These are phyloP conservation scores for Parasteatoda tepidariorum DNA, from an alignment of 1,140 invertebrate species.

Conservation along the genomic window DNA sequence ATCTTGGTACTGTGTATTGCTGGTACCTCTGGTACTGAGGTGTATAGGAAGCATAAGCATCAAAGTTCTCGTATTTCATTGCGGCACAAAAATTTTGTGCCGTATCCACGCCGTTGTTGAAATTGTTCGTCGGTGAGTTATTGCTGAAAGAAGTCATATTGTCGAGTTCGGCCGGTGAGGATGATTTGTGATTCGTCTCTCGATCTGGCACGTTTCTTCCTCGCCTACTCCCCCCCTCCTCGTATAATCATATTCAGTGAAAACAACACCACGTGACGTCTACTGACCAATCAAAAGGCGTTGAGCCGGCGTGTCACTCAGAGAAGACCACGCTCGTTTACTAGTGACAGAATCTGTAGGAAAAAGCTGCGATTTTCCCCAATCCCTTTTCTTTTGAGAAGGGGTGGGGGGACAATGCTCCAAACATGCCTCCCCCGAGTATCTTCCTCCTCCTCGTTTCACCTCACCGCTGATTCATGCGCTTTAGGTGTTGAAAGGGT, in stretches of 20 bases:
- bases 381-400: conserved; percentile 23
- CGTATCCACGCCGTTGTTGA: conserved; percentile 15
- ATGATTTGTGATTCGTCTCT: conserved; percentile 54
- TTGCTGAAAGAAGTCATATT: conserved; percentile 56
- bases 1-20: background rate
- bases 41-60: background rate
- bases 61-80: background rate
- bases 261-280: conserved; percentile 57
- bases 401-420: background rate
- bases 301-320: conserved; percentile 56
- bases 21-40: conserved; percentile 15
- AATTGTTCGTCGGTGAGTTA: conserved; percentile 16
- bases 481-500: conserved; percentile 55
- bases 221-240: conserved; percentile 22
- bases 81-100: background rate
- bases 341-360: conserved; percentile 58
- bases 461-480: conserved; percentile 45
- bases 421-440: conserved; percentile 3
- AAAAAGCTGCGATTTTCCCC: conserved; percentile 55
- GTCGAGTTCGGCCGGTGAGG: conserved; percentile 16
- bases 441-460: conserved; percentile 23
- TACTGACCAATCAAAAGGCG: conserved; percentile 51
- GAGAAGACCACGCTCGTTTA: conserved; percentile 55
- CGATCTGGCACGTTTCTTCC: conserved; percentile 19
- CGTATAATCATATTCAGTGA: conserved; percentile 58